Percentiles rank a stretch among this genome's conserved stretches.
phyloP scores from a whole-genome alignment of 1,140 invertebrate species.

The Harpegnathos saltator region DNA sequence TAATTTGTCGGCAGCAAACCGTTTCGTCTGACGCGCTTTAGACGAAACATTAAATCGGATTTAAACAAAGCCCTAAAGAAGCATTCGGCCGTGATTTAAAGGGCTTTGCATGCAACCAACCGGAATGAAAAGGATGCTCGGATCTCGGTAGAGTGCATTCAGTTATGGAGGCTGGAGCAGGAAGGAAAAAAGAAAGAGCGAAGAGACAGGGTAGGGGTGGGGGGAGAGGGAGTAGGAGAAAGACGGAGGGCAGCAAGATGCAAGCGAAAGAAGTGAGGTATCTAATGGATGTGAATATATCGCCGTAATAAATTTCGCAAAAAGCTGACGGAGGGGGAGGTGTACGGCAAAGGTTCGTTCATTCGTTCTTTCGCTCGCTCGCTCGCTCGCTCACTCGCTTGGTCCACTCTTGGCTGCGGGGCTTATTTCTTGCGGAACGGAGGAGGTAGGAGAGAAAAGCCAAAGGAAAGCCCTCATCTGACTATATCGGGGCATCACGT shows the following conservation, averaged over 20 bases:
- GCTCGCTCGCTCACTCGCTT: slow-evolving; percentile 24
- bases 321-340: slow-evolving; percentile 75
- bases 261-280: slow-evolving; percentile 78
- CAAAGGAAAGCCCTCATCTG: slow-evolving; percentile 75
- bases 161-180: slow-evolving; percentile 45
- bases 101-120: slow-evolving; percentile 53
- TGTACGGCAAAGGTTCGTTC: slow-evolving; percentile 55
- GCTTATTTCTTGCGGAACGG: slow-evolving; percentile 67
- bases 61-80: slow-evolving; percentile 58
- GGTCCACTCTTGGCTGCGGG: slow-evolving; percentile 62
- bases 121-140: slow-evolving; percentile 42
- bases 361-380: slow-evolving; percentile 25
- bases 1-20: slow-evolving; percentile 28
- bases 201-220: neutral
- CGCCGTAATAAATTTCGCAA: slow-evolving; percentile 86
- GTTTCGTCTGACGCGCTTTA: slow-evolving; percentile 4
- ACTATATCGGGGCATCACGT: slow-evolving; percentile 79
- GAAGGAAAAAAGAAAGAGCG: slow-evolving; percentile 4
- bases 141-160: slow-evolving; percentile 64
- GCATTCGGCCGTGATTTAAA: slow-evolving; percentile 48
- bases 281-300: slow-evolving; percentile 87
- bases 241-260: slow-evolving; percentile 57
- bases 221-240: neutral
- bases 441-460: slow-evolving; percentile 68
- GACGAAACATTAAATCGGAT: slow-evolving; percentile 51